A percentile compares a stretch with the other conserved stretches of the same genome.
phyloP scores from a whole-genome alignment of 2,797 vertebrate genomes.

The Knipowitschia caucasica region DNA sequence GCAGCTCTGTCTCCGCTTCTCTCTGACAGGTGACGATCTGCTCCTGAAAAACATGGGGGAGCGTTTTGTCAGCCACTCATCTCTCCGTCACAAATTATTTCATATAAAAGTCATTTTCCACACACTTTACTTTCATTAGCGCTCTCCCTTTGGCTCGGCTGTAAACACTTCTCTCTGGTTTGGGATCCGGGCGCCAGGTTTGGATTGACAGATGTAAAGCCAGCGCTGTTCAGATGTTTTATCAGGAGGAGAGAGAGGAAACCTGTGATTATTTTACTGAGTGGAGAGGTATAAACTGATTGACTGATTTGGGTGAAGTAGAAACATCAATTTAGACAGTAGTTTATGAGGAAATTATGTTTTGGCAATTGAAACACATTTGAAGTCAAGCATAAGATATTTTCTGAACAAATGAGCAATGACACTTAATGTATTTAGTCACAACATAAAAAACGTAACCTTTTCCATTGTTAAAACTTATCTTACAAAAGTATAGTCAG shows the following conservation, averaged over 20 bases:
- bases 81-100: slow-evolving; percentile 13
- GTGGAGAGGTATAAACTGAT: too few species aligned
- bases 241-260: slow-evolving; percentile 42
- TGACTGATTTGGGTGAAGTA: too few species aligned
- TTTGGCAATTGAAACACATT: too few species aligned
- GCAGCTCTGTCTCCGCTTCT: slow-evolving; percentile 43
- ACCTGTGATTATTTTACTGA: slow-evolving; percentile 47
- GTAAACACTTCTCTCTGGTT: slow-evolving; percentile 8
- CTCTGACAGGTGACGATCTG: slow-evolving; percentile 41
- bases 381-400: too few species aligned
- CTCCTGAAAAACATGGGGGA: slow-evolving; percentile 40
- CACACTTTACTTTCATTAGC: slow-evolving; percentile 12
- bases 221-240: slow-evolving; percentile 25
- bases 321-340: too few species aligned
- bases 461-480: too few species aligned
- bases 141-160: slow-evolving; percentile 1
- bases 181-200: slow-evolving; percentile 22
- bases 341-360: too few species aligned
- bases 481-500: too few species aligned
- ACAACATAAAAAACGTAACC: too few species aligned
- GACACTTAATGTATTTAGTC: too few species aligned
- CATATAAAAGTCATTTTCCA: slow-evolving; percentile 1
- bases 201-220: slow-evolving; percentile 46
- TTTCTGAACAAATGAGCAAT: too few species aligned
- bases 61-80: slow-evolving; percentile 13